Evolutionary conservation across 2,888 invertebrate species (phyloP).

Genomic region (Diarsia brunnea): DNA sequence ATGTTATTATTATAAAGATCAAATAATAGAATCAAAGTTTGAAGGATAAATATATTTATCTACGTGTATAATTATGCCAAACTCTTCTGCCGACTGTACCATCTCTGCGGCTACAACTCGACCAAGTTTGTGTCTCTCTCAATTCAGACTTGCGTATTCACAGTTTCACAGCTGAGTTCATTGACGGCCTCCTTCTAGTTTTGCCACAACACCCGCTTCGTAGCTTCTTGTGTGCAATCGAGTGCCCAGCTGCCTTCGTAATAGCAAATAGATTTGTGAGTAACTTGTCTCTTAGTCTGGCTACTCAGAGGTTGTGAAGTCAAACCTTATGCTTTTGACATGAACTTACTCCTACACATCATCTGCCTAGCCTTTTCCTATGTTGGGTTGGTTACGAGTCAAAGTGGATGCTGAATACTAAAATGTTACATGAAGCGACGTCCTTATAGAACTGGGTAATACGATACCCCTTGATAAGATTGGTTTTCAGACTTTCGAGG

Average conservation of each 20-base stretch:
- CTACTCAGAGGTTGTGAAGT: background rate
- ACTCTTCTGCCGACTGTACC: background rate
- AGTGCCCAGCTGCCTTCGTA: background rate
- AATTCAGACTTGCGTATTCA: constrained; percentile 10
- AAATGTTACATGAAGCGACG: background rate
- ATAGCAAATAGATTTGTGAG: background rate
- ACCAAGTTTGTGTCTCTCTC: constrained; percentile 5
- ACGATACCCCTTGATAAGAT: background rate
- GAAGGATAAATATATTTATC: background rate
- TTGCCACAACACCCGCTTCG: background rate
- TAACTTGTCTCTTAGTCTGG: background rate
- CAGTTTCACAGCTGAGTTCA: constrained; percentile 29
- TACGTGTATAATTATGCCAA: too few species aligned
- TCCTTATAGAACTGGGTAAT: background rate
- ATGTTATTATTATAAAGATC: background rate
- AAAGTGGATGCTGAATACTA: background rate
- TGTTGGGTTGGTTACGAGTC: background rate
- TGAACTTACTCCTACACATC: background rate
- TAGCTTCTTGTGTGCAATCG: background rate
- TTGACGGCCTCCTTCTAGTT: constrained; percentile 8
- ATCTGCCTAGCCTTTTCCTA: background rate
- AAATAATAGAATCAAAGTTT: background rate
- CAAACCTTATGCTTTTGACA: background rate
- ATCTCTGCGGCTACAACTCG: background rate
- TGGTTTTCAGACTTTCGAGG: background rate